Percentiles rank a stretch among this genome's conserved stretches.
phyloP scores from a whole-genome alignment of 2,888 invertebrate species.

The Helicoverpa assulta region DNA sequence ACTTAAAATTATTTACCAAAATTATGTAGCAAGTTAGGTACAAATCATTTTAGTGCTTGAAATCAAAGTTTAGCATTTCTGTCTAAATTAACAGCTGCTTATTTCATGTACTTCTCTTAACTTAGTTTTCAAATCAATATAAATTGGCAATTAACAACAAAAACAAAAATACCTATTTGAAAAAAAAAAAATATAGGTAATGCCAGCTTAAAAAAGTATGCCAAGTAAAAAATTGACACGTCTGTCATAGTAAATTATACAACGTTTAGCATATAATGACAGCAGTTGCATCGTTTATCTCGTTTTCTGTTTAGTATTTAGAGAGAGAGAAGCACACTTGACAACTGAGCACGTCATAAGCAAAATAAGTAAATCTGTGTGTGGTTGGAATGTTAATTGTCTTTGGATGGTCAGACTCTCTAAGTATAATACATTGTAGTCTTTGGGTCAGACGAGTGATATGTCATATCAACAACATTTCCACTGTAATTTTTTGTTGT shows the following conservation, averaged over 20 bases:
- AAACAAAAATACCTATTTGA: no score
- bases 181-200: no score
- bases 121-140: no score
- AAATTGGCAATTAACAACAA: no score
- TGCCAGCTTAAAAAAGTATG: conserved; percentile 21
- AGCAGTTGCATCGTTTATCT: conserved; percentile 25
- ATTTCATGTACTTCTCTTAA: no score
- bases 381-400: conserved; percentile 57
- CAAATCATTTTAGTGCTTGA: neutral
- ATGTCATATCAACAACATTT: conserved; percentile 85
- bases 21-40: no score
- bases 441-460: conserved; percentile 71
- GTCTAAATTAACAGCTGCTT: no score
- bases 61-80: neutral
- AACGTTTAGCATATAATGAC: neutral
- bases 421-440: no score
- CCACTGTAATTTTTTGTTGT: conserved; percentile 83
- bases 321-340: conserved; percentile 29
- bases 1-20: no score
- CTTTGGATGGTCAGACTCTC: conserved; percentile 62
- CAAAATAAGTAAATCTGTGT: conserved; percentile 29
- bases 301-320: conserved; percentile 15
- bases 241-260: neutral
- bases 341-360: conserved; percentile 47
- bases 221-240: conserved; percentile 18